Evolutionary conservation across 1,140 invertebrate species (phyloP).

Genomic region (Cryptotermes secundus): DNA sequence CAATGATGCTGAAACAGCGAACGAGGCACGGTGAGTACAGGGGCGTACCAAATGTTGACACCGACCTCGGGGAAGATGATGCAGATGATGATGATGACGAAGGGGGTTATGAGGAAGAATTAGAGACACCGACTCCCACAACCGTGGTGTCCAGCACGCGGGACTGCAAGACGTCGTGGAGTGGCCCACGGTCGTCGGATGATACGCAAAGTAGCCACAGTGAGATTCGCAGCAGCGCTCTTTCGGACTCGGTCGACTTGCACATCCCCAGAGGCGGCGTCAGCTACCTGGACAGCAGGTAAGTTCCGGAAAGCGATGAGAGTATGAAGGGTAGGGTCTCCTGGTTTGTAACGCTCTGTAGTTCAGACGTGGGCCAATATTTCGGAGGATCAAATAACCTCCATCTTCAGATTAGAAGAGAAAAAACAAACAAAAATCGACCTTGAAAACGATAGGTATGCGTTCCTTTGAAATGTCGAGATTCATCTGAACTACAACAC

Average conservation of each 20-base stretch:
- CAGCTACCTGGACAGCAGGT: conserved; percentile 23
- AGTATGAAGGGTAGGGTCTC: too few species aligned
- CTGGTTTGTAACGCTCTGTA: too few species aligned
- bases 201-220: conserved; percentile 30
- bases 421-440: too few species aligned
- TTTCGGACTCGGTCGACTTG: neutral
- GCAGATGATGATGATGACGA: conserved; percentile 55
- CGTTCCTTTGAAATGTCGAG: too few species aligned
- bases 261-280: conserved; percentile 20
- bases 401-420: too few species aligned
- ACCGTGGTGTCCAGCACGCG: conserved; percentile 37
- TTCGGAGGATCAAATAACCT: too few species aligned
- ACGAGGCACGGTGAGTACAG: conserved; percentile 63
- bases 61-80: conserved; percentile 44
- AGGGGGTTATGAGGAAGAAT: conserved; percentile 49
- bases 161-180: neutral
- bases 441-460: too few species aligned
- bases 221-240: neutral
- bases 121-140: conserved; percentile 48
- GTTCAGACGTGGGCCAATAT: too few species aligned
- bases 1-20: conserved; percentile 44
- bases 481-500: too few species aligned
- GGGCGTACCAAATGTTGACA: conserved; percentile 65
- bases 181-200: conserved; percentile 44
- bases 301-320: neutral